phyloP scores from a whole-genome alignment of 1,140 invertebrate genomes.

The Tetragnatha versicolor region DNA sequence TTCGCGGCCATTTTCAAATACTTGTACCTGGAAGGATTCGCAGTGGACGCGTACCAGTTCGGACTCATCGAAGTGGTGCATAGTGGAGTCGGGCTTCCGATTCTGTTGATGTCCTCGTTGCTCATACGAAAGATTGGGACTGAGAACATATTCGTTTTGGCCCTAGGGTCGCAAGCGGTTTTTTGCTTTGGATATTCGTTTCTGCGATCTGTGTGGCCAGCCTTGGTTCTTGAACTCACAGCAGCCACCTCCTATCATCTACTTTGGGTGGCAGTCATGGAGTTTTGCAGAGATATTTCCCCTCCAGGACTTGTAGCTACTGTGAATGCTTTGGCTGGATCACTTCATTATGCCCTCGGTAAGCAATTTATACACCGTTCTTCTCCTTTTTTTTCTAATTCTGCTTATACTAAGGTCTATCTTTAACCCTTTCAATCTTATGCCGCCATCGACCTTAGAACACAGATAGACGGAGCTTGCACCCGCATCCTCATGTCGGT shows the following conservation, averaged over 20 bases:
- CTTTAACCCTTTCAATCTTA: too few relatives aligned
- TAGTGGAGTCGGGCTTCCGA: background rate
- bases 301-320: slow-evolving; percentile 1
- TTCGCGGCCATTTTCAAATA: slow-evolving; percentile 15
- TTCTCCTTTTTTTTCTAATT: too few relatives aligned
- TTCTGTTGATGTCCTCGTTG: slow-evolving; percentile 18
- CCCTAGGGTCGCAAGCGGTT: background rate
- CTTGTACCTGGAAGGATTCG: background rate
- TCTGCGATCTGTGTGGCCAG: background rate
- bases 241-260: slow-evolving; percentile 10
- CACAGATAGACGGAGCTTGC: too few relatives aligned
- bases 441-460: too few relatives aligned
- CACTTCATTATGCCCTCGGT: slow-evolving; percentile 20
- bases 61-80: background rate
- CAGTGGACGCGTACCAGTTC: background rate
- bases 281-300: background rate
- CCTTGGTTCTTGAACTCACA: background rate
- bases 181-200: background rate
- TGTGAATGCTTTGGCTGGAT: slow-evolving; percentile 5
- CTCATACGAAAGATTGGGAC: background rate
- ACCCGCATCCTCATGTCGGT: too few relatives aligned
- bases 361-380: too few relatives aligned
- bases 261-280: slow-evolving; percentile 16
- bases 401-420: too few relatives aligned
- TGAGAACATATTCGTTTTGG: background rate